Percentiles rank a stretch among this genome's conserved stretches.
These are phyloP conservation scores for Lamellibrachia satsuma DNA, from an alignment of 2,888 invertebrate genomes.

Conservation along the genomic window DNA sequence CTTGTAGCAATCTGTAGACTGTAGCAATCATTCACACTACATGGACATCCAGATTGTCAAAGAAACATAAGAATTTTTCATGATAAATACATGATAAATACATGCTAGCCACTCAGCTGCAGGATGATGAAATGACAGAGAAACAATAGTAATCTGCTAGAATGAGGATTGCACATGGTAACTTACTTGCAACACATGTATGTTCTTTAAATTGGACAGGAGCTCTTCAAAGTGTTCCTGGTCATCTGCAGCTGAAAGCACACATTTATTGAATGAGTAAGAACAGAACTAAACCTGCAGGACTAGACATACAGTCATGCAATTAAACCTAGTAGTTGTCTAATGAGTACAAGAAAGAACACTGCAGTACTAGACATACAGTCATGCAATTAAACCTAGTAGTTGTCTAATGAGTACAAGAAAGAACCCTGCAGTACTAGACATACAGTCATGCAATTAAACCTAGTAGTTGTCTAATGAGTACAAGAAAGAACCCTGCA, in stretches of 20 bases:
- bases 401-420: background rate
- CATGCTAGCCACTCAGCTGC: background rate
- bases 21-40: background rate
- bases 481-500: too few relatives aligned
- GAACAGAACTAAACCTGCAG: too few relatives aligned
- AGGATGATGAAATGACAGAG: background rate
- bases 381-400: background rate
- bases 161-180: background rate
- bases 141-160: background rate
- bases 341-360: too few relatives aligned
- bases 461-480: too few relatives aligned
- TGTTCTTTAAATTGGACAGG: background rate
- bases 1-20: background rate
- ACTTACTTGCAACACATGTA: background rate
- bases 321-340: background rate
- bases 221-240: slow-evolving; percentile 6
- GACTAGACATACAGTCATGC: too few relatives aligned
- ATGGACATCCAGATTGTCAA: background rate
- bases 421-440: too few relatives aligned
- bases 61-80: background rate
- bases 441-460: too few relatives aligned
- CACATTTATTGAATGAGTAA: background rate
- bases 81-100: background rate
- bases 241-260: background rate
- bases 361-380: too few relatives aligned